Evolutionary conservation across 1,140 invertebrate genomes (phyloP), one percentile per base, ranked within the genome.

Genomic region (Pseudomyrmex gracilis): DNA sequence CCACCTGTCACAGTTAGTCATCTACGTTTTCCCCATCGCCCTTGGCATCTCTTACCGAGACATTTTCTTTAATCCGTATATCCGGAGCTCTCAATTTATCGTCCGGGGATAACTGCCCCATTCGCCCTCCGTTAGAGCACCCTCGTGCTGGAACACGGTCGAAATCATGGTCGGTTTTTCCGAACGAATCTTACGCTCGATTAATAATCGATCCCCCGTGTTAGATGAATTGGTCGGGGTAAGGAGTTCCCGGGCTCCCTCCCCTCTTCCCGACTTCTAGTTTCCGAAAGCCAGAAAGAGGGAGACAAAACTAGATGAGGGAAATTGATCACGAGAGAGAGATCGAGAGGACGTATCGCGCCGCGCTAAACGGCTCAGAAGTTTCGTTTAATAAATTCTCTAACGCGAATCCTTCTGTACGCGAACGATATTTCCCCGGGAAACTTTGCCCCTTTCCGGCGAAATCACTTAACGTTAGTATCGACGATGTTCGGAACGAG

Each of bases 311-410:
- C 55, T 24, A 47, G 47, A 60, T 17, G 58, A 22, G 24, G 9
- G 15, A 43, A 20, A 61, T 78, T n/a, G 53, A 64, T 84, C 45
- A 51, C 55, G 51, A 60, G 34, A 73, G 51, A 60, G 34, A 73
- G 51, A 43, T 43, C 53, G 55, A 70, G 55, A 70, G 34, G 47
- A 5, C 61, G 73, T 73, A 73, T 82, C 47, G 49, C 47, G 51
- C 47, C 47, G 64, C 73, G 76, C 77, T 89, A 87, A 90, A 89
- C 84, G 66, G 77, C 84, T 85, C 57, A 83, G 73, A 87, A 89
- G 84, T 89, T 90, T 86, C 73, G 82, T 64, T 85, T 88, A 86
- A 90, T 90, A 87, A 90, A 88, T 87, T 74, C 53, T 74, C 66
- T 70, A 45, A 15, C 67, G 45, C 47, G 55, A 57, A 68, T 78